Base-by-base conservation (phyloP, 2,888 invertebrate species). In the Synergus gifuensis region DNA sequence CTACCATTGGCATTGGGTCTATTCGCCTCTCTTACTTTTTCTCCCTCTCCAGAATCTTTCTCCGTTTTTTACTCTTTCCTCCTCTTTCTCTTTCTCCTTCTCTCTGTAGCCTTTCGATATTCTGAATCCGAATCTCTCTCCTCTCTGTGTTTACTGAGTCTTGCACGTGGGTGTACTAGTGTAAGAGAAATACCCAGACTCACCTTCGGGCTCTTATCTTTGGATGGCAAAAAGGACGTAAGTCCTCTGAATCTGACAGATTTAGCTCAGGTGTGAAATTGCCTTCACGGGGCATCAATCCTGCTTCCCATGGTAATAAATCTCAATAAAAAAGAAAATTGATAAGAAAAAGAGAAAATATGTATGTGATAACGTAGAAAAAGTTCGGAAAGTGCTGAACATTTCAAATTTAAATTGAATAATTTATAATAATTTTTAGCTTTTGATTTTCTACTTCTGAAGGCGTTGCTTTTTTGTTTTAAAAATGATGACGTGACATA, bases 1-100 rank as follows among this genome's bases (percentile, higher is more conserved):
- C 87, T 90, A 90, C 91, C 89, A 90, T 90, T 90, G 87, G 89
- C 91, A 89, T 91, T 89, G 91, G 89, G 89, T 88, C 86, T 82
- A 83, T 87, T 87, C 87, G 88, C 89, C 89, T 85, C 86, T 82
- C 90, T 89, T 87, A 86, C 84, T 82, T 84, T 83, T 79, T 79
- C 83, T 82, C 82, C 78, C 79, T 80, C 82, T 78, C 69, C 76
- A 40, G 36, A 28, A 44, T 79, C 85, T 84, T 84, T 86, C 88
- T 81, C 84, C 82, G 84, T 80, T 84, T 85, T 84, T 82, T 77
- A 83, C 85, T 77, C 84, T 86, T 79, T 81, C 85, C 82, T 80
- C 77, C 28, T 28, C 28, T 79, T 83, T 79, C 78, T 67, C 79
- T 82, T 64, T 79, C 81, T 82, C 83, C 76, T 76, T 76, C 79